Conservation (phyloP, 2,797 vertebrate genomes). For the Acanthiza pusilla region DNA sequence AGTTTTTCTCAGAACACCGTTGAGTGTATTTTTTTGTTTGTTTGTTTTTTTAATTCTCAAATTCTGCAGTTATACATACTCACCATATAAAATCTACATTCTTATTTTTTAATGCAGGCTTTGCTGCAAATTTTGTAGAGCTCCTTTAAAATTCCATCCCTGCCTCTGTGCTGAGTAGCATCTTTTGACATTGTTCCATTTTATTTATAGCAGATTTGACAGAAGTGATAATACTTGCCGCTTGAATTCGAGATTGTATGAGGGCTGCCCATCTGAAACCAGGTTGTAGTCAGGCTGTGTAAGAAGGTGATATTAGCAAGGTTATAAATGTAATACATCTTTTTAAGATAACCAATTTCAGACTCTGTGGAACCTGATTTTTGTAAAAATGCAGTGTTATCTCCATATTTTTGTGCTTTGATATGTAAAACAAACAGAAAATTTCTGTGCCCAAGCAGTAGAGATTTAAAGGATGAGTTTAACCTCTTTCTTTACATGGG, state of each 20-base stretch:
- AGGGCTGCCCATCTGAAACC: constrained; percentile 39
- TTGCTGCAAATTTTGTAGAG: background rate
- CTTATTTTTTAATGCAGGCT: background rate
- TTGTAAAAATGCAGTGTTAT: background rate
- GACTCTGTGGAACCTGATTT: background rate
- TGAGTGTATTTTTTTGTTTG: background rate
- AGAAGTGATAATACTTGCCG: constrained; percentile 38
- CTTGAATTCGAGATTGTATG: constrained; percentile 20
- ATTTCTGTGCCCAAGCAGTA: background rate
- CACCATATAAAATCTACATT: background rate
- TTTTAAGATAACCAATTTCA: background rate
- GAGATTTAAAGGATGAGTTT: background rate
- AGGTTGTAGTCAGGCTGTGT: constrained; percentile 9
- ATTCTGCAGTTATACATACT: background rate
- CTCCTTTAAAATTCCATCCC: constrained; percentile 12
- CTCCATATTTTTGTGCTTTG: background rate
- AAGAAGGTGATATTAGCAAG: background rate
- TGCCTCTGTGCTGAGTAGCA: background rate
- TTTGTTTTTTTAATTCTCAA: background rate
- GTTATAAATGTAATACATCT: background rate
- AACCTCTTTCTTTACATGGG: background rate
- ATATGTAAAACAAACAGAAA: background rate
- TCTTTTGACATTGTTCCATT: constrained; percentile 50
- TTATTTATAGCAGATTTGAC: constrained; percentile 57
- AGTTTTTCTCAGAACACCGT: background rate